Evolutionary conservation across 2,888 invertebrate genomes (phyloP).

Genomic region (Monopis laevigella): DNA sequence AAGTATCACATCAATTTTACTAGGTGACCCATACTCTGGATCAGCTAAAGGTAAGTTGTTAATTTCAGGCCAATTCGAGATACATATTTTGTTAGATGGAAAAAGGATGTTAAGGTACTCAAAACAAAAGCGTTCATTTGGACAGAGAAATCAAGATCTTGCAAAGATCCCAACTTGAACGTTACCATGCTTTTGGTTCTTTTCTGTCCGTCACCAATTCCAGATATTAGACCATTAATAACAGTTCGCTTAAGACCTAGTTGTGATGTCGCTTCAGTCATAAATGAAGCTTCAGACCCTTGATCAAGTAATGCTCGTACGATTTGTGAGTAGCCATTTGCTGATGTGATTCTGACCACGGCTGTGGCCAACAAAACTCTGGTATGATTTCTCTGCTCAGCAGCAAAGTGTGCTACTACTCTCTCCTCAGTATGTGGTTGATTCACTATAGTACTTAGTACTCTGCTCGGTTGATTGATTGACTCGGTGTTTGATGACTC

Average conservation of each 20-base stretch:
- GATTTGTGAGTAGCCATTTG: conserved; percentile 12
- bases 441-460: neutral
- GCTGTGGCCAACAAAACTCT: conserved; percentile 24
- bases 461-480: neutral
- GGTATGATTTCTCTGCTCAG: conserved; percentile 7
- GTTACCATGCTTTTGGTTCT: conserved; percentile 17
- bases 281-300: conserved; percentile 24
- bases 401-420: conserved; percentile 11
- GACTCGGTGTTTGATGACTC: neutral
- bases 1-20: conserved; percentile 19
- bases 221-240: conserved; percentile 19
- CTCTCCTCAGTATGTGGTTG: neutral
- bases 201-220: conserved; percentile 18
- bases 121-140: conserved; percentile 20
- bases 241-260: conserved; percentile 20
- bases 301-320: conserved; percentile 22
- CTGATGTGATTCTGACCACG: conserved; percentile 19
- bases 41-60: conserved; percentile 19
- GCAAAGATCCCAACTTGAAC: conserved; percentile 16
- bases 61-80: conserved; percentile 18
- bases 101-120: conserved; percentile 15
- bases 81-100: conserved; percentile 12
- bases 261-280: conserved; percentile 23
- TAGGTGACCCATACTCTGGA: conserved; percentile 17
- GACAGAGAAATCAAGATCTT: conserved; percentile 13